phyloP scores from a whole-genome alignment of 2,113 vertebrate genomes.

The Anhinga rufa region DNA sequence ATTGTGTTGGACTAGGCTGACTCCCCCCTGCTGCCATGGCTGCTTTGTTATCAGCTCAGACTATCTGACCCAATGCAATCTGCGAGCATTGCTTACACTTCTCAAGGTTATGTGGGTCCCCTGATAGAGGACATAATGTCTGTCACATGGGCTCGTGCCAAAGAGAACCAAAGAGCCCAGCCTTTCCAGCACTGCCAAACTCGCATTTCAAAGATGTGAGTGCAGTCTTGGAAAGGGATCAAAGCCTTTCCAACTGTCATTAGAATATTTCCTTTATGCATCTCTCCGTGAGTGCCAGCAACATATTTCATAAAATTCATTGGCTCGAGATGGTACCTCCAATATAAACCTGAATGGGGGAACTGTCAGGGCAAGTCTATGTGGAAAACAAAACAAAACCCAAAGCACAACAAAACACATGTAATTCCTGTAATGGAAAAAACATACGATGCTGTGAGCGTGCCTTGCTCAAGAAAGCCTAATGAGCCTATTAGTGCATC shows the following conservation, averaged over 20 bases:
- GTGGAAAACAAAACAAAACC: slow-evolving; percentile 68
- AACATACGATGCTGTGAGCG: background rate
- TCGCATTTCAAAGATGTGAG: slow-evolving; percentile 78
- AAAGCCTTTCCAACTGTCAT: slow-evolving; percentile 78
- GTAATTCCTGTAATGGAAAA: slow-evolving; percentile 61
- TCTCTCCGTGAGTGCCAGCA: slow-evolving; percentile 71
- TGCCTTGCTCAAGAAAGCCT: slow-evolving; percentile 24
- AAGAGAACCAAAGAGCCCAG: slow-evolving; percentile 67
- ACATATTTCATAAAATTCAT: slow-evolving; percentile 74
- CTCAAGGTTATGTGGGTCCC: slow-evolving; percentile 66
- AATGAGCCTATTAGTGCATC: slow-evolving; percentile 16
- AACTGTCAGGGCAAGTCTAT: slow-evolving; percentile 67
- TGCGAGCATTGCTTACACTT: slow-evolving; percentile 27
- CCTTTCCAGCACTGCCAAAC: slow-evolving; percentile 72
- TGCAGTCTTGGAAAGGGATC: slow-evolving; percentile 76
- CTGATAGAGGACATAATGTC: slow-evolving; percentile 69
- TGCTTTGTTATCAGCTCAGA: slow-evolving; percentile 40
- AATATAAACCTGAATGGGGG: slow-evolving; percentile 66
- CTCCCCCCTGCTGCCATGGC: background rate
- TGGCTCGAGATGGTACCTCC: slow-evolving; percentile 71
- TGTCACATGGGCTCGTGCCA: slow-evolving; percentile 66
- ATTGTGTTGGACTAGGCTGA: slow-evolving; percentile 31
- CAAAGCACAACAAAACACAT: slow-evolving; percentile 60
- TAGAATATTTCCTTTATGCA: slow-evolving; percentile 79
- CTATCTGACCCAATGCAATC: slow-evolving; percentile 20